phyloP scores from a whole-genome alignment of 1,140 invertebrate species.

The Polypedilum pembai region DNA sequence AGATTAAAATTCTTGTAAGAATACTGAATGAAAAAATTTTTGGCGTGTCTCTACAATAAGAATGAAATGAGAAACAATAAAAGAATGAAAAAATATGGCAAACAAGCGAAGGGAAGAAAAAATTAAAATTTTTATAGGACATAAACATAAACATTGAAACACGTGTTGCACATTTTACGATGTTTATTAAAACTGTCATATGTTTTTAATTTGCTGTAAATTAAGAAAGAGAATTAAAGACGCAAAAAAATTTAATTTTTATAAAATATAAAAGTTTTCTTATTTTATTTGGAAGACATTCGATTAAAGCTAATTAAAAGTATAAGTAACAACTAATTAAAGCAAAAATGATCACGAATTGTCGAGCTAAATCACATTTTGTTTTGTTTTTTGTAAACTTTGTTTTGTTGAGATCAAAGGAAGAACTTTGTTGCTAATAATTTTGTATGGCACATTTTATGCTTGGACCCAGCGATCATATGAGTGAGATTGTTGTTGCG shows the following conservation, averaged over 20 bases:
- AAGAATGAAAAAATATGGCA: not conserved
- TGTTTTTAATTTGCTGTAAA: not conserved
- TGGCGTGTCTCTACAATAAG: not conserved
- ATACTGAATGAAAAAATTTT: not conserved
- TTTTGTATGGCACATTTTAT: constrained; percentile 36
- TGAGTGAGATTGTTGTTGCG: constrained; percentile 43
- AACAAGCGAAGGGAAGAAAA: not conserved
- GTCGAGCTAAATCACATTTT: not conserved
- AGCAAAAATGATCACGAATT: constrained; percentile 20
- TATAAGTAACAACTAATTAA: not conserved
- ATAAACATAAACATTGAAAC: constrained; percentile 5
- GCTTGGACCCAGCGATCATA: constrained; percentile 50
- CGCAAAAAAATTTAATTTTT: not conserved
- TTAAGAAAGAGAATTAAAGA: not conserved
- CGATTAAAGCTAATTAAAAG: not conserved
- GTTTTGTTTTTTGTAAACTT: not conserved
- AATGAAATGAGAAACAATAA: not conserved
- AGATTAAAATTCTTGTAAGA: not conserved
- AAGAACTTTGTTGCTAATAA: not conserved
- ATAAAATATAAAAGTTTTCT: constrained; percentile 16
- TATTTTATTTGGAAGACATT: constrained; percentile 28
- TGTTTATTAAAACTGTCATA: not conserved
- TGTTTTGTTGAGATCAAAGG: constrained; percentile 18
- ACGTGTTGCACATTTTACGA: not conserved
- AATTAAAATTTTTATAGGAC: not conserved